Base-by-base conservation (phyloP, 2,797 vertebrate genomes). In the Acomys russatus region DNA sequence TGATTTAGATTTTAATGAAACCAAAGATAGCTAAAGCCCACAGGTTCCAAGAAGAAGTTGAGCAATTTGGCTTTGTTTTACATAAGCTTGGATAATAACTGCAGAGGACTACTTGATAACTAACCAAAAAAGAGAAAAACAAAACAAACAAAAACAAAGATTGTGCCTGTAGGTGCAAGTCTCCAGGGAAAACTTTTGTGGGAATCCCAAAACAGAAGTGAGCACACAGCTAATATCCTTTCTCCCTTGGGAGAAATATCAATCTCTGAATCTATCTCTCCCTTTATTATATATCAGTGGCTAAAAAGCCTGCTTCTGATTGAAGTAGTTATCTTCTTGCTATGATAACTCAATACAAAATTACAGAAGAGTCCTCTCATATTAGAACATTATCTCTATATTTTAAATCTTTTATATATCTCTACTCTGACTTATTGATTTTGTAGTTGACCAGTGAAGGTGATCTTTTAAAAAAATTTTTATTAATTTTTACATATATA, bases 361-460 rank as follows among this genome's bases (percentile, higher is more conserved):
- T 73, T 88, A 74, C 9, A 80, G 61, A 54, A 66, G 0, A 11
- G 3, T 49, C 9, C 10, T 77, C 82, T 88, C 82, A 20, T 12
- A 54, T 54, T 87, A 25, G n/a, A 80, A 94, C 74, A 82, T 3
- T 30, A 35, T 63, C 5, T 5, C 79, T 79, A 49, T 90, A 56
- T 63, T 68, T 89, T 78, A 51, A 91, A 30, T 68, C 3, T n/a
- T 92, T 54, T 33, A 0, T 66, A 33, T 92, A 35, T 80, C 35
- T 93, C n/a, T 86, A 51, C 30, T 61, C 73, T 33, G 20, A 82
- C 66, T 0, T 51, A 66, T 70, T 93, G 38, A 91, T 83, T 96
- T 96, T 85, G 18, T 33, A 90, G 15, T n/a, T 88, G 14, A 91
- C 94, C 51, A 88, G 51, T 86, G 84, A 94, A 92, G 49, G 44